Conservation (phyloP, 1,140 invertebrate genomes). For the Notospermus geniculatus region DNA sequence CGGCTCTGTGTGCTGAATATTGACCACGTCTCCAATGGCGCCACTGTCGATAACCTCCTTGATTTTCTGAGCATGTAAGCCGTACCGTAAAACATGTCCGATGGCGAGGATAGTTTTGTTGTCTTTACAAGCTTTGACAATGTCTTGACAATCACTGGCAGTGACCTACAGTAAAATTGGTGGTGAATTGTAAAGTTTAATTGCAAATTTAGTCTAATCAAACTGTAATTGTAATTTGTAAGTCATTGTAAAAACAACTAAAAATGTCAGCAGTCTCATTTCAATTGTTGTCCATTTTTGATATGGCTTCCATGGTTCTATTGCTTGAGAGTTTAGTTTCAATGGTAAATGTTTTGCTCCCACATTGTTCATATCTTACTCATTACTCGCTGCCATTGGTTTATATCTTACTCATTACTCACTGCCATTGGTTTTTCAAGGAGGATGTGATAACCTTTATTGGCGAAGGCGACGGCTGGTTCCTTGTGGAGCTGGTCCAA, state of each 20-base stretch:
- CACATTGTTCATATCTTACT: no score
- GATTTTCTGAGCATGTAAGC: slow-evolving; percentile 48
- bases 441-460: slow-evolving; percentile 58
- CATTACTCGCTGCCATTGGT: no score
- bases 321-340: no score
- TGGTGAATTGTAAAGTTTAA: no score
- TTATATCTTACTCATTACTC: slow-evolving; percentile 19
- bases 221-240: no score
- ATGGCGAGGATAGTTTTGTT: slow-evolving; percentile 54
- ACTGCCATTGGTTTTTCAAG: slow-evolving; percentile 61
- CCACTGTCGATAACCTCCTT: slow-evolving; percentile 56
- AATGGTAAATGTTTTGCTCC: no score
- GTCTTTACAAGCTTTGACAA: slow-evolving; percentile 48
- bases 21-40: slow-evolving; percentile 55
- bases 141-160: slow-evolving; percentile 55
- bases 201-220: no score
- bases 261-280: no score
- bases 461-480: slow-evolving; percentile 57
- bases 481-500: slow-evolving; percentile 55
- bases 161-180: slow-evolving; percentile 38
- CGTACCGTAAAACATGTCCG: slow-evolving; percentile 59
- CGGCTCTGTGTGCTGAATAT: slow-evolving; percentile 58
- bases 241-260: no score
- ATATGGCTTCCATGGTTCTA: no score
- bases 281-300: no score